phyloP scores from a whole-genome alignment of 2,888 invertebrate species.

The Machimus atricapillus region DNA sequence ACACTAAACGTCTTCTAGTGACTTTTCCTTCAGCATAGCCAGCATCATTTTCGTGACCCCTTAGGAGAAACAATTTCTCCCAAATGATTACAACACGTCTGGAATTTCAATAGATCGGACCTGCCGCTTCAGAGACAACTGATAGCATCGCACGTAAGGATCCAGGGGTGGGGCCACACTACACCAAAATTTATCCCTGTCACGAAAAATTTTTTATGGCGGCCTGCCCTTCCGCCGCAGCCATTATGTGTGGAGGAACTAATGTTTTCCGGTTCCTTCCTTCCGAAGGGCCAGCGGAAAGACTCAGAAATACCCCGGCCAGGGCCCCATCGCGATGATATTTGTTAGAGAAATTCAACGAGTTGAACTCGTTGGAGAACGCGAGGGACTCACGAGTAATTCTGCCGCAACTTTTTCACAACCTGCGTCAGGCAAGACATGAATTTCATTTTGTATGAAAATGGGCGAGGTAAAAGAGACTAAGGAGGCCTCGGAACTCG shows the following conservation, averaged over 20 bases:
- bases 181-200: background rate
- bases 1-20: background rate
- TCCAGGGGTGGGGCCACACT: background rate
- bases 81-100: conserved; percentile 20
- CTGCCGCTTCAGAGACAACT: background rate
- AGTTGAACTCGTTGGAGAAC: background rate
- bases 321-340: background rate
- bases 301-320: background rate
- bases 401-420: background rate
- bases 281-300: background rate
- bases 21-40: background rate
- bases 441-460: background rate
- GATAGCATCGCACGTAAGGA: background rate
- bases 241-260: background rate
- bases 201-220: conserved; percentile 7
- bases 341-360: background rate
- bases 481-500: background rate
- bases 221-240: background rate
- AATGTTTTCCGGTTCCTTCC: background rate
- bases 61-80: background rate
- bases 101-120: conserved; percentile 23
- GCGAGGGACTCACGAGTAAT: background rate
- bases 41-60: background rate
- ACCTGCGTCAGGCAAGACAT: background rate
- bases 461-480: background rate